Conservation (phyloP, 2,797 vertebrate genomes). For the Ibycter americanus region DNA sequence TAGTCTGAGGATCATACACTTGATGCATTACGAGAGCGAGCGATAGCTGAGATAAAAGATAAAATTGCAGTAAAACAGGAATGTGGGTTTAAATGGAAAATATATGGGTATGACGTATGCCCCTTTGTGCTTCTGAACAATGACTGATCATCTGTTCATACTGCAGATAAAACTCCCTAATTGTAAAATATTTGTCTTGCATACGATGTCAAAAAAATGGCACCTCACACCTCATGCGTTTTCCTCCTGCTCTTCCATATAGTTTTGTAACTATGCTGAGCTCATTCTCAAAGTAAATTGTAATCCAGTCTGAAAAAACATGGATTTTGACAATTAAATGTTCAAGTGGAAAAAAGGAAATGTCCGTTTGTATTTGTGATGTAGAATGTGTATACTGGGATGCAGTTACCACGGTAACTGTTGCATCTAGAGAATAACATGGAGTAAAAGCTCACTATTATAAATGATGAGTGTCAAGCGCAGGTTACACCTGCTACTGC, state of each 20-base stretch:
- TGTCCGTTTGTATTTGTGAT: constrained; percentile 36
- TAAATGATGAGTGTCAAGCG: constrained; percentile 63
- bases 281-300: background rate
- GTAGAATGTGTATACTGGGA: constrained; percentile 52
- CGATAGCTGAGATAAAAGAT: constrained; percentile 27
- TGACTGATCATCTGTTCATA: constrained; percentile 55
- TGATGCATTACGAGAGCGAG: background rate
- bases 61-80: constrained; percentile 30
- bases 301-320: background rate
- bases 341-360: background rate
- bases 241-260: background rate
- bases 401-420: constrained; percentile 69
- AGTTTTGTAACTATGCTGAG: background rate
- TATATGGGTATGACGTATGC: background rate
- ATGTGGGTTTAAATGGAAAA: constrained; percentile 31
- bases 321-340: constrained; percentile 25
- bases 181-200: constrained; percentile 54
- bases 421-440: constrained; percentile 53
- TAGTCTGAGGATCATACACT: constrained; percentile 36
- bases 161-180: constrained; percentile 46
- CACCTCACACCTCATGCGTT: background rate
- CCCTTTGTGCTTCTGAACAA: constrained; percentile 36
- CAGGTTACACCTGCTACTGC: constrained; percentile 46
- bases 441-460: constrained; percentile 60
- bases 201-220: background rate